A percentile compares a stretch with the other conserved stretches of the same genome.
Evolutionary conservation across 2,113 vertebrate genomes (phyloP).

Genomic region (Alaudala cheleensis): DNA sequence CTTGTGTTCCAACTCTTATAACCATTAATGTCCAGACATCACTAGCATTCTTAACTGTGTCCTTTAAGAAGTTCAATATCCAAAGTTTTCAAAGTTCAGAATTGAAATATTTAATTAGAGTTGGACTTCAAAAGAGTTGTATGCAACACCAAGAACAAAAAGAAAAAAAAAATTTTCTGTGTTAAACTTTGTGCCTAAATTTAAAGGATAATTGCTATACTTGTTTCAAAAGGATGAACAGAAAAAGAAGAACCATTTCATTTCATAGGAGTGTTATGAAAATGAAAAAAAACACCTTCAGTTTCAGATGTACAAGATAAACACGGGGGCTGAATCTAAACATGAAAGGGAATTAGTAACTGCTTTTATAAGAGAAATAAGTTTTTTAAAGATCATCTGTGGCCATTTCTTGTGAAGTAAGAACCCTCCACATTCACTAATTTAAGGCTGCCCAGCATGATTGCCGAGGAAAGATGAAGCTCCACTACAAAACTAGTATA

Average conservation of each 20-base stretch:
- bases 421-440: rapidly evolving
- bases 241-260: background rate
- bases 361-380: background rate
- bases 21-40: background rate
- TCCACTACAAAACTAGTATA: background rate
- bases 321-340: rapidly evolving
- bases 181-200: background rate
- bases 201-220: background rate
- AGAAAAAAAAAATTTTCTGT: background rate
- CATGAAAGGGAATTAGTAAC: background rate
- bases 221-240: background rate
- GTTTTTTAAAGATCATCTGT: background rate
- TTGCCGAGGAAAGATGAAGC: background rate
- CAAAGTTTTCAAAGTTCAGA: background rate
- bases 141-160: background rate
- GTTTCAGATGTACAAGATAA: background rate
- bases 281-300: background rate
- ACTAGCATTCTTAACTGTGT: background rate
- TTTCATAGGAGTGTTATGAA: background rate
- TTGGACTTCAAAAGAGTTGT: background rate
- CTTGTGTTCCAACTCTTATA: background rate
- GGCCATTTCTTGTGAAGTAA: background rate
- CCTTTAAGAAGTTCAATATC: background rate
- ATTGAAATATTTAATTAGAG: background rate
- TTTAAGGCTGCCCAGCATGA: background rate